Evolutionary conservation across 2,888 invertebrate genomes (phyloP).

Genomic region (Himalopsyche japonica): DNA sequence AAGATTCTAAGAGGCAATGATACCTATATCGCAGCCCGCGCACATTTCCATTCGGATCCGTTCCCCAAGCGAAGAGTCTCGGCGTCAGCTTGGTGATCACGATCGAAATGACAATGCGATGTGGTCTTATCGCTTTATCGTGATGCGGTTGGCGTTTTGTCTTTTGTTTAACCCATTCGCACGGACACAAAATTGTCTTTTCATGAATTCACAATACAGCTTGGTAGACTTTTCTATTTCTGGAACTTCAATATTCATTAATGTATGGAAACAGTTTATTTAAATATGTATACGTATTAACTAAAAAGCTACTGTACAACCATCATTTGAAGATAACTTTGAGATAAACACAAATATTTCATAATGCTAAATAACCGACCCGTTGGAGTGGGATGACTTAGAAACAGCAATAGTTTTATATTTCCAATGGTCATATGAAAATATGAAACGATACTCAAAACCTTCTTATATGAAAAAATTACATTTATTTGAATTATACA

Average conservation of each 20-base stretch:
- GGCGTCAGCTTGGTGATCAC: conserved; percentile 29
- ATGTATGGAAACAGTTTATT: no score
- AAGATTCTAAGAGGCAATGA: background rate
- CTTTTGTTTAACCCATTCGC: background rate
- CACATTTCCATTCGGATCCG: background rate
- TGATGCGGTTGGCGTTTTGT: conserved; percentile 16
- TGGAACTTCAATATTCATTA: background rate
- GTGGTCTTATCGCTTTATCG: conserved; percentile 21
- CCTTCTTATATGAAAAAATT: no score
- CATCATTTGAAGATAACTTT: no score
- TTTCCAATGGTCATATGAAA: no score
- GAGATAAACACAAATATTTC: no score
- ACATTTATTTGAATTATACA: no score
- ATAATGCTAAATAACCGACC: no score
- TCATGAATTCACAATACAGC: background rate
- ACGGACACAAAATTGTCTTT: background rate
- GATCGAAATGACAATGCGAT: conserved; percentile 24
- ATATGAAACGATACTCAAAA: no score
- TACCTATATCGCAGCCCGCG: background rate
- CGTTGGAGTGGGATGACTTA: no score
- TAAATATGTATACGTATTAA: no score
- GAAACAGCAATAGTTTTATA: no score
- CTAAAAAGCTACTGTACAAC: no score
- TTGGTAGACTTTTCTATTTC: background rate
- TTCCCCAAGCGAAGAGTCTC: conserved; percentile 18